Evolutionary conservation across 2,888 invertebrate genomes (phyloP).

Genomic region (Sinhomidia bicolor): DNA sequence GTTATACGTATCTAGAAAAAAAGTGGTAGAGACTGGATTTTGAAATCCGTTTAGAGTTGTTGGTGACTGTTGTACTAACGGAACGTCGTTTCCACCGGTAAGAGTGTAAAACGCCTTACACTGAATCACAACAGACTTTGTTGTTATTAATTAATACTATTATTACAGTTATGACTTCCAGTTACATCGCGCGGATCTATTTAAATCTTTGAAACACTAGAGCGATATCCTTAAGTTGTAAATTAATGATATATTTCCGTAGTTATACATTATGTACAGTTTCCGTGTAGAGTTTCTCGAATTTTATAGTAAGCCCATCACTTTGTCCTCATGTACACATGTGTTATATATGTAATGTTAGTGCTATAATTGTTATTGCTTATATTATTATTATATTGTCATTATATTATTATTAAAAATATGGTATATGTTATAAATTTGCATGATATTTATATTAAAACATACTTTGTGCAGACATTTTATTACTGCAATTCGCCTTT

Average conservation of each 20-base stretch:
- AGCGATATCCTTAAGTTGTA: conserved; percentile 49
- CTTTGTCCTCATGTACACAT: neutral
- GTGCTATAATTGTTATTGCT: conserved; percentile 15
- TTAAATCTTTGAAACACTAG: neutral
- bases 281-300: conserved; percentile 57
- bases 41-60: neutral
- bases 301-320: conserved; percentile 57
- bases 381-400: conserved; percentile 23
- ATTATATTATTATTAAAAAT: neutral
- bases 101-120: conserved; percentile 60
- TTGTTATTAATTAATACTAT: conserved; percentile 54
- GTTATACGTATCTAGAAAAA: conserved; percentile 53
- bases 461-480: conserved; percentile 64
- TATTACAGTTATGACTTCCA: conserved; percentile 63
- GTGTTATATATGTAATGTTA: conserved; percentile 29
- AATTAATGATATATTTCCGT: neutral
- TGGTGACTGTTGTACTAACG: conserved; percentile 28
- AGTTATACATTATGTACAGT: conserved; percentile 21
- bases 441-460: conserved; percentile 44
- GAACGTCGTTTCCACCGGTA: conserved; percentile 21
- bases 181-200: neutral
- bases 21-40: neutral
- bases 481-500: conserved; percentile 72
- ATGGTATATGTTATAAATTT: conserved; percentile 19
- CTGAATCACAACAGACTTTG: conserved; percentile 47